Evolutionary conservation across 2,113 vertebrate species (phyloP), one percentile per base, ranked within the genome.

Genomic region (Onychorhynchus coronatus): DNA sequence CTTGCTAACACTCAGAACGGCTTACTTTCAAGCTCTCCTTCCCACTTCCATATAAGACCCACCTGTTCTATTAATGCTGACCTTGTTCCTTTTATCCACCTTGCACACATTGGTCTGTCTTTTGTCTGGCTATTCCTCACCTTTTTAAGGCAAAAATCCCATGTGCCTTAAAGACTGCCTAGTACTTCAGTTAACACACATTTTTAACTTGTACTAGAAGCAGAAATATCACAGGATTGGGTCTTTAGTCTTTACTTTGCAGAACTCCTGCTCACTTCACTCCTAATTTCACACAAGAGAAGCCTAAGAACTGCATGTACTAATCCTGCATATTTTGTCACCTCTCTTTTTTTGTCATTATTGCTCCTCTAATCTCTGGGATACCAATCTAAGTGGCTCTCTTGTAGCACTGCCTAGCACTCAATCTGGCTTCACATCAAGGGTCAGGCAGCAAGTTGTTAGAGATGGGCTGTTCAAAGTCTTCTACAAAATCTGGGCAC

Each of bases 311-410:
- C 92, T 93, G 93, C 78, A 96, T 95, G 95, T 96, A 96, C 93
- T 87, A 95, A 93, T 96, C 95, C 83, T 93, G 94, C 95, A 96
- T 96, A 94, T 96, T 97, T 97, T 96, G 68, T 92, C 93, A 93
- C 93, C 89, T 93, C 88, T 88, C 90, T 91, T 88, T 92, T 68
- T 62, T 55, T 96, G 83, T 89, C 70, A 91, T 93, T 94, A 92
- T 65, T 96, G 80, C 84, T 94, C 85, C 91, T 96, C 95, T 95
- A 94, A 71, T 96, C 88, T 89, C 77, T 94, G 66, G 93, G 73
- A 89, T 96, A 88, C 95, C 85, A 92, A 78, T 96, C 90, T 92
- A 96, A 96, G 88, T 58, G 88, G 91, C 58, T 92, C 72, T 83
- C 63, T 72, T 68, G 53, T 87, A 91, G 88, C 83, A 88, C 96